These are phyloP conservation scores for Oreochromis grahami DNA, from an alignment of 2,797 vertebrate species.

Conservation along the genomic window DNA sequence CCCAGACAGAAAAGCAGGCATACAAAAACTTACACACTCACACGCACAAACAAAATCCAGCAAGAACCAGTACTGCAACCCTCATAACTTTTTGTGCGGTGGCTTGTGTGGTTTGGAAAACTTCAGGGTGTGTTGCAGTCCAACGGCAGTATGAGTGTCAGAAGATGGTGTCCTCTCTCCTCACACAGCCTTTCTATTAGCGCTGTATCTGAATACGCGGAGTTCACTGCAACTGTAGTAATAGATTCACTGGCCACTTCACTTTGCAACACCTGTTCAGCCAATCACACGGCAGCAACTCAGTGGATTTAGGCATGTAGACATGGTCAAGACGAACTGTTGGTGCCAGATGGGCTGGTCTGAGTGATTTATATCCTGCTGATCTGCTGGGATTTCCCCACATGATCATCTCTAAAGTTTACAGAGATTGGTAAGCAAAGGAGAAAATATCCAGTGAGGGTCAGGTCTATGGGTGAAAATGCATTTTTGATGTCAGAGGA, in stretches of 20 bases:
- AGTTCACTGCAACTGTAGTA: neutral
- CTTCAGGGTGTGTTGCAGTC: constrained; percentile 35
- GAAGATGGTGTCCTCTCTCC: neutral
- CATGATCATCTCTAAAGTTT: neutral
- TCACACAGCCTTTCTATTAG: neutral
- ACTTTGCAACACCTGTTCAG: neutral
- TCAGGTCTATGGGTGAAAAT: neutral
- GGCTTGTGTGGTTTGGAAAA: constrained; percentile 47
- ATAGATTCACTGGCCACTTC: neutral
- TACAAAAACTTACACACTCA: neutral
- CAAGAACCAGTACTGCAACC: constrained; percentile 22
- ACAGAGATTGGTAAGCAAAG: neutral
- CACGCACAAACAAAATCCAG: constrained; percentile 51
- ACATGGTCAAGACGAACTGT: neutral
- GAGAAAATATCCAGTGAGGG: neutral
- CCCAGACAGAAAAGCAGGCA: neutral
- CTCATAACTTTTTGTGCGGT: constrained; percentile 10
- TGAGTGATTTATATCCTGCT: neutral
- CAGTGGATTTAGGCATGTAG: neutral
- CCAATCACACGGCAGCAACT: neutral
- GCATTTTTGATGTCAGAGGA: neutral
- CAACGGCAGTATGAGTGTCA: constrained; percentile 21
- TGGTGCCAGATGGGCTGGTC: neutral
- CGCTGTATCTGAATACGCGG: neutral
- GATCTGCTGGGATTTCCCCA: neutral